Evolutionary conservation across 2,888 invertebrate genomes (phyloP), one percentile per base, ranked within the genome.

Genomic region (Ephialtes manifestator): DNA sequence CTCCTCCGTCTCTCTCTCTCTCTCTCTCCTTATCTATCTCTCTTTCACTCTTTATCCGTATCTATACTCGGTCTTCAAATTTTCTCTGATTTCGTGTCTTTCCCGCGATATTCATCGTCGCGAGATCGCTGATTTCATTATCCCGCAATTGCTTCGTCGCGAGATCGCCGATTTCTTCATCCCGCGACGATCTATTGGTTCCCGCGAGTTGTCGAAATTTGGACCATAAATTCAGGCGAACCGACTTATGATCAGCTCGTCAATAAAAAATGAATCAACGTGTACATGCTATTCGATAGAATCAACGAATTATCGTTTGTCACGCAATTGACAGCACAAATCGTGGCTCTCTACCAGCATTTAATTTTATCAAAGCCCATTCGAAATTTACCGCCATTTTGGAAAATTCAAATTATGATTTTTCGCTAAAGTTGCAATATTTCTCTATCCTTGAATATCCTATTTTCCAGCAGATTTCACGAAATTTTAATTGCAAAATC

Each of bases 1-100:
- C 89, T 90, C 85, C 75, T 70, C 71, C 71, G 48, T 76, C 20
- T 51, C 68, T 68, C 46, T 78, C 46, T 76, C 65, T 81, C 65
- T 82, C 68, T 75, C 60, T 83, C 63, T 84, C 31, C n/a, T n/a
- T 84, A 39, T 77, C 28, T 72, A 24, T 76, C 58, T 68, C 46
- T 85, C 39, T 83, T 60, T 74, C 20, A 60, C 53, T 70, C 28
- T 80, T 51, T 85, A 67, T 60, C 24, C 31, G 60, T 60, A 10
- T 20, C 65, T 65, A 18, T 65, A 65, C n/a, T 63, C 35, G 1
- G 18, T 65, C 39, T 65, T 39, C 43, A 39, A 20, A 20, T 65
- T 65, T 18, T 39, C 4, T 18, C 35, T 39, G 4, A 63, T 63
- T 39, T 78, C 35, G 18, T 35, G 60, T 76, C 15, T 63, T 68